Percentiles rank a stretch among this genome's conserved stretches.
Conservation (phyloP, 2,797 vertebrate species). For the Anguilla obscura region DNA sequence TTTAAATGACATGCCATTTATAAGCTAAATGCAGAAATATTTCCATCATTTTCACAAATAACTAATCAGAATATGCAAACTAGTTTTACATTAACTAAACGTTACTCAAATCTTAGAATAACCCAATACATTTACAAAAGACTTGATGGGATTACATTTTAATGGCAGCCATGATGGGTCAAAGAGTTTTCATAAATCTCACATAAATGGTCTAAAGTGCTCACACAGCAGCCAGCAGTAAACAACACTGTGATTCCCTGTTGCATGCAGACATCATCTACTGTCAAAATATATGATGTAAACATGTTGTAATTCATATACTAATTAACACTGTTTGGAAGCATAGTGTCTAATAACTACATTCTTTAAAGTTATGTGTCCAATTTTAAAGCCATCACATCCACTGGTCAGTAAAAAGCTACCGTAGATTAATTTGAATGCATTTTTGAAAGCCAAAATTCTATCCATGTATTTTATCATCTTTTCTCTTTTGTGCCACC, state of each 20-base stretch:
- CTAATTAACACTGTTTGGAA: neutral
- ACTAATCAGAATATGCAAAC: conserved; percentile 78
- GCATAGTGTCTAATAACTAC: neutral
- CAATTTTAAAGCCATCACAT: no score
- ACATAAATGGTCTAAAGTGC: conserved; percentile 77
- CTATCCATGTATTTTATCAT: no score
- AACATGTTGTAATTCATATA: neutral
- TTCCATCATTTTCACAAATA: conserved; percentile 59
- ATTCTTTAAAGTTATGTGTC: no score
- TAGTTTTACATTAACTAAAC: conserved; percentile 79
- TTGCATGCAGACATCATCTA: neutral
- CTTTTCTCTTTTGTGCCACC: neutral
- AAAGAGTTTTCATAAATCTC: conserved; percentile 70
- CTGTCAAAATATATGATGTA: neutral
- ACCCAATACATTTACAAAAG: conserved; percentile 74
- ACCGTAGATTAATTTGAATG: neutral
- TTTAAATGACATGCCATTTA: conserved; percentile 20
- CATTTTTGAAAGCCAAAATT: no score
- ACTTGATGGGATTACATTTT: conserved; percentile 80
- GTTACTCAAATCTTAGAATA: conserved; percentile 71
- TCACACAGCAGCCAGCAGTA: conserved; percentile 64
- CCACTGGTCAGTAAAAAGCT: neutral
- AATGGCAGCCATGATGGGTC: conserved; percentile 81
- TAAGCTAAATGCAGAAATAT: conserved; percentile 27
- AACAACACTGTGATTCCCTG: conserved; percentile 56